These are phyloP conservation scores for Trematomus loennbergii DNA, from an alignment of 2,113 vertebrate genomes.

Conservation along the genomic window DNA sequence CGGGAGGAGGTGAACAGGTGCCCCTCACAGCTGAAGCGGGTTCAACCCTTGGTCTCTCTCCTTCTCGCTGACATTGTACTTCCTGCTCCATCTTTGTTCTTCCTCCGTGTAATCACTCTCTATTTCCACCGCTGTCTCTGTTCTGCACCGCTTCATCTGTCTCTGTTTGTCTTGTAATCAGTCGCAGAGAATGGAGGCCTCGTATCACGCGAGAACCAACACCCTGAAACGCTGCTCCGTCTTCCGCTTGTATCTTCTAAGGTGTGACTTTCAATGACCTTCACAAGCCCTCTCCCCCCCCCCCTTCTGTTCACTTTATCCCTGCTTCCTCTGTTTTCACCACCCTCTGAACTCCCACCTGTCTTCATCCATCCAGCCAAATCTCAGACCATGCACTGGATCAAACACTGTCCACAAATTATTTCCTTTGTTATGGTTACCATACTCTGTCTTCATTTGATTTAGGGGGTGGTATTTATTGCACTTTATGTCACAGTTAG, in stretches of 20 bases:
- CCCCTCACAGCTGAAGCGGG: conserved; percentile 79
- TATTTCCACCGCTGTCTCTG: conserved; percentile 47
- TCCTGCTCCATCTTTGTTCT: conserved; percentile 72
- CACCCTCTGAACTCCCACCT: conserved; percentile 59
- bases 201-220: conserved; percentile 12
- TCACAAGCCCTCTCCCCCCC: conserved; percentile 38
- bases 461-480: background rate
- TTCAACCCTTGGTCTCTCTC: conserved; percentile 71
- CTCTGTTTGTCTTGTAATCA: conserved; percentile 61
- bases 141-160: conserved; percentile 51
- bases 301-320: conserved; percentile 22
- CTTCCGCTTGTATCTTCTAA: conserved; percentile 19
- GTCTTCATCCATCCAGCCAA: conserved; percentile 64
- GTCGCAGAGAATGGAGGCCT: conserved; percentile 32
- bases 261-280: conserved; percentile 67
- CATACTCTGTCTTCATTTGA: background rate
- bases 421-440: background rate
- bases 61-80: conserved; percentile 51
- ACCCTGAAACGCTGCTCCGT: conserved; percentile 34
- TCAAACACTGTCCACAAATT: conserved; percentile 8
- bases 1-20: conserved; percentile 81
- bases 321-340: conserved; percentile 23
- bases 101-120: conserved; percentile 56
- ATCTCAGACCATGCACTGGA: conserved; percentile 16
- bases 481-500: too few relatives aligned